Base-by-base conservation (phyloP, 2,888 invertebrate species). In the Pollenia amentaria region DNA sequence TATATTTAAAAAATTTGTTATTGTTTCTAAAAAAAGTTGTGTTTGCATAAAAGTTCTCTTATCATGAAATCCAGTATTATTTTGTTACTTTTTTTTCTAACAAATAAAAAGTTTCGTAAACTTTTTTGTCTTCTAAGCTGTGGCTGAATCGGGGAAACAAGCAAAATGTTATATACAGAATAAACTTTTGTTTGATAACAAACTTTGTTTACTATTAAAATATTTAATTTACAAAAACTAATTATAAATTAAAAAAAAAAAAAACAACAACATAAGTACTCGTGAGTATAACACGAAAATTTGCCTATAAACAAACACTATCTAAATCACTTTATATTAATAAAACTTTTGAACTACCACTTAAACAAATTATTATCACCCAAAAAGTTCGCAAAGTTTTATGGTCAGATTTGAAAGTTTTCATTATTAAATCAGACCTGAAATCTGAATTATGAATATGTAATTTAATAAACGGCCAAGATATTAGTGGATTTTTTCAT, bases 11-110 rank as follows among this genome's bases (percentile, higher is more conserved):
- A 75, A 48, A 48, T 60, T 65, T 67, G 42, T 75, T 64, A 11
- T 42, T 40, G 65, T 46, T 8, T 67, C 48, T 67, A 18, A 29
- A 12, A 11, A 38, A 42, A 65, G 55, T 72, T 80, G 67, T 57
- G 69, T 73, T 81, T 78, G 72, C 62, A 21, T 46, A 60, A 18
- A 72, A 77, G 40, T 77, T 77, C 73, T 85, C 77, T 78, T 85
- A 80, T 81, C 76, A 48, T 44, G 3, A 2, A 12, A 10, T 77
- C 46, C 16, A 40, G 46, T 46, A 18, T 18, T 70, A 29, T 29
- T 29, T 29, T 29, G 4, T 65, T 60, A 73, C 12, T 55, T 72
- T 57, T 14, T 51, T 48, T 44, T 67, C 3, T 51, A 29, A 29
- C 3, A 29, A 29, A 29, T 3, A 29, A 40, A 46, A 42, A 55